phyloP scores from a whole-genome alignment of 2,797 vertebrate species.

The Malacoctenus gilli region DNA sequence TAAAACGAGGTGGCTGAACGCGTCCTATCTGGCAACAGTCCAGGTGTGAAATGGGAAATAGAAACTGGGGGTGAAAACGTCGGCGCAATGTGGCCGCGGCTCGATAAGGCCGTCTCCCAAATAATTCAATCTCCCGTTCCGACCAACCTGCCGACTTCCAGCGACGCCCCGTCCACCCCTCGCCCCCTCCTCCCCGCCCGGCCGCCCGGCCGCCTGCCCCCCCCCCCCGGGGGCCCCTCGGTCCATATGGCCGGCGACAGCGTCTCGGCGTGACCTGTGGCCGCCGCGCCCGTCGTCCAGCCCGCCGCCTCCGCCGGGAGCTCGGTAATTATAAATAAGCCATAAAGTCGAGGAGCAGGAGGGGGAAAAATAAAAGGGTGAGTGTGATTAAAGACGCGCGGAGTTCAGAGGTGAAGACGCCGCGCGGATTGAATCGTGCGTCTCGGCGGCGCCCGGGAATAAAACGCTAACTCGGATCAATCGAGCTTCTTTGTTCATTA shows the following conservation, averaged over 20 bases:
- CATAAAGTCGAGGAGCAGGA: constrained; percentile 44
- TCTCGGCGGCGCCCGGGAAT: constrained; percentile 33
- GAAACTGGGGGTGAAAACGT: constrained; percentile 66
- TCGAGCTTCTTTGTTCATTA: constrained; percentile 68
- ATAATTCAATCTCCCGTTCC: constrained; percentile 65
- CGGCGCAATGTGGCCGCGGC: constrained; percentile 61
- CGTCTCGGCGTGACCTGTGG: constrained; percentile 61
- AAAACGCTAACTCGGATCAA: constrained; percentile 64
- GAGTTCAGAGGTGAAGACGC: constrained; percentile 51
- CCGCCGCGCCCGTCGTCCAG: constrained; percentile 62
- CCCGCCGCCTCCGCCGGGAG: constrained; percentile 42
- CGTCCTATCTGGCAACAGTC: constrained; percentile 68
- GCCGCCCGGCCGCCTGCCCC: constrained; percentile 39
- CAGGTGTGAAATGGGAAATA: constrained; percentile 78
- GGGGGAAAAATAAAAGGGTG: constrained; percentile 62
- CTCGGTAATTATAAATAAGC: constrained; percentile 71
- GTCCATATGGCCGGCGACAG: constrained; percentile 65
- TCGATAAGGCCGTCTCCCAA: constrained; percentile 69
- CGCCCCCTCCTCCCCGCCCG: constrained; percentile 37
- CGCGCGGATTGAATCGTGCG: constrained; percentile 33
- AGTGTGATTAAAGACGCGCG: constrained; percentile 65
- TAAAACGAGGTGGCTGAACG: constrained; percentile 55
- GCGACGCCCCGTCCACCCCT: constrained; percentile 39
- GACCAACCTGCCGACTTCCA: constrained; percentile 35
- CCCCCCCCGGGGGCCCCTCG: constrained; percentile 36